Conservation (phyloP, 2,888 invertebrate species). For the Helobdella robusta region DNA sequence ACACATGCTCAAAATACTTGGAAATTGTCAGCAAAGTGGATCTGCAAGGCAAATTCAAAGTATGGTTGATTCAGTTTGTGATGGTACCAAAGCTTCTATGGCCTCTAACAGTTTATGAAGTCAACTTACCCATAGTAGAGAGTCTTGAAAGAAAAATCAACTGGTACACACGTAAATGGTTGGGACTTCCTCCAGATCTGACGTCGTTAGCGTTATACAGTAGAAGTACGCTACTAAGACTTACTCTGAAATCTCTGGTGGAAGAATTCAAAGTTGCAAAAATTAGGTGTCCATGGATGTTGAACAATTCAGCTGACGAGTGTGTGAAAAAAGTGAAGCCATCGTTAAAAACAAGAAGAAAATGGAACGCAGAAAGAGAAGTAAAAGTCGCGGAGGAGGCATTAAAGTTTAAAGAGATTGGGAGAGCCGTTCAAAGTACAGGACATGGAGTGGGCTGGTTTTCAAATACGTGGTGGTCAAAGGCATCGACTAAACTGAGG, state of each 20-base stretch:
- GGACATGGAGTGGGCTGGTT: too few relatives aligned
- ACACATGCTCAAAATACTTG: too few relatives aligned
- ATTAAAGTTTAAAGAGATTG: too few relatives aligned
- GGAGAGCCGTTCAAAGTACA: too few relatives aligned
- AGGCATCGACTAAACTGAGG: too few relatives aligned
- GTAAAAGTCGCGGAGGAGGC: too few relatives aligned
- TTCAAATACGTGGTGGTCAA: too few relatives aligned
- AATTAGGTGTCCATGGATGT: not conserved
- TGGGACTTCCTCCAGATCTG: not conserved
- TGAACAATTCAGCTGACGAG: not conserved
- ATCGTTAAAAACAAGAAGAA: not conserved
- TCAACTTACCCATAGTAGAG: not conserved
- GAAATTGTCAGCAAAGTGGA: too few relatives aligned
- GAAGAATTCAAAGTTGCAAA: not conserved
- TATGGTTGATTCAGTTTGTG: not conserved
- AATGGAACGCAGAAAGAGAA: too few relatives aligned
- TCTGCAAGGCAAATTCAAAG: too few relatives aligned
- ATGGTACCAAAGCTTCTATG: not conserved
- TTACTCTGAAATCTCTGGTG: not conserved
- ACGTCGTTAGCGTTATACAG: not conserved
- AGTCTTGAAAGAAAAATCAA: not conserved
- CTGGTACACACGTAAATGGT: not conserved
- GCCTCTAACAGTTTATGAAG: not conserved
- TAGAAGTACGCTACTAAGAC: not conserved
- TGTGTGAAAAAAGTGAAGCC: not conserved